Percentiles rank a stretch among this genome's conserved stretches.
phyloP scores from a whole-genome alignment of 2,888 invertebrate species.

The Diachrysia chrysitis region DNA sequence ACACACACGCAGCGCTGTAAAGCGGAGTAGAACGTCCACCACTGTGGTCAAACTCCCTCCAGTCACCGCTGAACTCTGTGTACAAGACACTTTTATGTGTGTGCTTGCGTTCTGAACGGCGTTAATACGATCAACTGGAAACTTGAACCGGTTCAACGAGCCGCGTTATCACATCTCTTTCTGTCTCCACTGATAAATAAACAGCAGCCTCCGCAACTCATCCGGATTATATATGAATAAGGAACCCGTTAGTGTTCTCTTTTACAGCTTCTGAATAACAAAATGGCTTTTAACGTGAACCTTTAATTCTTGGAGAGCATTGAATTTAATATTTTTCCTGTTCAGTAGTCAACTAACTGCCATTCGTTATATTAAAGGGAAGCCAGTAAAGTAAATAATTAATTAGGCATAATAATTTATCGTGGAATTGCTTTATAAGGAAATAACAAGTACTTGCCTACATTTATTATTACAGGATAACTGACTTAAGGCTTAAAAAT shows the following conservation, averaged over 20 bases:
- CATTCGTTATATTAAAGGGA: constrained; percentile 8
- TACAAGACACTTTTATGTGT: background rate
- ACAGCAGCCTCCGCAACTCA: constrained; percentile 37
- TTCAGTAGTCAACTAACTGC: constrained; percentile 13
- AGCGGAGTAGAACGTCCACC: constrained; percentile 11
- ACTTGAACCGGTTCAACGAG: constrained; percentile 32
- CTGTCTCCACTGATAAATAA: constrained; percentile 27
- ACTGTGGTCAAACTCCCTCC: constrained; percentile 10
- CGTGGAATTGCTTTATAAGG: background rate
- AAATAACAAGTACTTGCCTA: background rate
- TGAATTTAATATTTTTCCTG: constrained; percentile 19
- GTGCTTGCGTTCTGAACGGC: constrained; percentile 7
- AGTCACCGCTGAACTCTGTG: constrained; percentile 19
- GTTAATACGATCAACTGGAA: constrained; percentile 4
- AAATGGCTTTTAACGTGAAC: constrained; percentile 35
- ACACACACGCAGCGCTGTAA: constrained; percentile 21
- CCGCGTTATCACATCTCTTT: constrained; percentile 42
- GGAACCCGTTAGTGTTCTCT: constrained; percentile 37
- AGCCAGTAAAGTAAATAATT: constrained; percentile 7
- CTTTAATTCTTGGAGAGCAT: constrained; percentile 30
- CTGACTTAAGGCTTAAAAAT: background rate
- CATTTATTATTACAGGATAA: constrained; percentile 3
- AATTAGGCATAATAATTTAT: background rate
- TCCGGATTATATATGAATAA: constrained; percentile 51
- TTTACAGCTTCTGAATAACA: constrained; percentile 38